A percentile compares a stretch with the other conserved stretches of the same genome.
Evolutionary conservation across 2,888 invertebrate species (phyloP).

Genomic region (Cataglyphis rosenhaueri): DNA sequence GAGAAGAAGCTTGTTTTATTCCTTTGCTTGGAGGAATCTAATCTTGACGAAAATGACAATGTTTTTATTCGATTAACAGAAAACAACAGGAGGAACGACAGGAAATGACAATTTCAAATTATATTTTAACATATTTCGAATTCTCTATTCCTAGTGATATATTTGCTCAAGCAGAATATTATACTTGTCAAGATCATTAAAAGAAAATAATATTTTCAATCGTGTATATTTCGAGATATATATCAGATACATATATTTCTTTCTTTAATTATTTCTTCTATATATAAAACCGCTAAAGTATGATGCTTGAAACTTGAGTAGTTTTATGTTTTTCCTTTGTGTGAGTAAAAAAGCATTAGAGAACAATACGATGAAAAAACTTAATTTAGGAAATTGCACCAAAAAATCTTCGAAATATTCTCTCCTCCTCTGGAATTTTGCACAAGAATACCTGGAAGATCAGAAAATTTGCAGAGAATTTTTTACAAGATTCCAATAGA

Average conservation of each 20-base stretch:
- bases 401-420: too few species aligned
- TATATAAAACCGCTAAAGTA: background rate
- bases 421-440: too few species aligned
- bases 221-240: background rate
- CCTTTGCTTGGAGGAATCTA: constrained; percentile 26
- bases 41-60: constrained; percentile 28
- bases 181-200: background rate
- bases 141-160: background rate
- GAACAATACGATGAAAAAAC: too few species aligned
- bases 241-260: background rate
- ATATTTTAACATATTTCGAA: constrained; percentile 27
- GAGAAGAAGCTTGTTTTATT: background rate
- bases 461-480: too few species aligned
- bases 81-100: constrained; percentile 28
- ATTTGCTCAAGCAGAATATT: background rate
- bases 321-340: too few species aligned
- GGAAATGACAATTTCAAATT: constrained; percentile 44
- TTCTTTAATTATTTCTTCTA: background rate
- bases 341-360: too few species aligned
- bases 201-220: constrained; percentile 22
- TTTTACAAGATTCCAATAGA: too few species aligned
- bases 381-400: too few species aligned
- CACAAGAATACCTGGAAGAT: too few species aligned
- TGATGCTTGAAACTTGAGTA: background rate
- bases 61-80: constrained; percentile 52